Conservation (phyloP, 2,113 vertebrate genomes). For the rabbit (Oryctolagus cuniculus) region DNA sequence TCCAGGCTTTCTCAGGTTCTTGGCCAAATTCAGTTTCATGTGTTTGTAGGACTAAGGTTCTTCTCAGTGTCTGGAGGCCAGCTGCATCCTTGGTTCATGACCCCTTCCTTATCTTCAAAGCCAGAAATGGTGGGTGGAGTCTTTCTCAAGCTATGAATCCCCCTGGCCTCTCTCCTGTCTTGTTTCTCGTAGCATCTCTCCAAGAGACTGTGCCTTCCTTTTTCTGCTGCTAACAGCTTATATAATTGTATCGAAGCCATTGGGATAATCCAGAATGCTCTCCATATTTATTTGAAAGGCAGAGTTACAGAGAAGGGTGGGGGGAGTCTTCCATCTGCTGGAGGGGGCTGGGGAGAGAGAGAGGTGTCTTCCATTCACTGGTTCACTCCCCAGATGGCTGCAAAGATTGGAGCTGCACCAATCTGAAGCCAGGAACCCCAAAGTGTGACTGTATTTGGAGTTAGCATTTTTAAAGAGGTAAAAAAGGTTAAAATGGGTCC, state of each 20-base stretch:
- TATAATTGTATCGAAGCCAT: neutral
- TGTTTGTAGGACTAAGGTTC: neutral
- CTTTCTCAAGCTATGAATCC: neutral
- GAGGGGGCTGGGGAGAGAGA: no score
- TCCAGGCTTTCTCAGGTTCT: neutral
- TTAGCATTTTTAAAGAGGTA: neutral
- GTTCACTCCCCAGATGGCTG: no score
- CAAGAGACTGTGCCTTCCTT: neutral
- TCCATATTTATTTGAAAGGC: no score
- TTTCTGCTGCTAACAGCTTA: neutral
- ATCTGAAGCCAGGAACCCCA: neutral
- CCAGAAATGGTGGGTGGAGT: neutral
- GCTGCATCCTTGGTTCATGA: neutral
- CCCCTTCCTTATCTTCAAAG: neutral
- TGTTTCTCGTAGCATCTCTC: neutral
- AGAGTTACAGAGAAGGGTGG: no score
- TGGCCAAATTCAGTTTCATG: neutral
- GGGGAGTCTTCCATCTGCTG: no score
- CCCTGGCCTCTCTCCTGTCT: neutral
- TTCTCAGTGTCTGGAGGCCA: neutral
- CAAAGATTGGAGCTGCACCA: no score
- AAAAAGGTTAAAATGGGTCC: neutral
- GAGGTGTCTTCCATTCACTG: no score
- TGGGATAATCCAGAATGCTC: neutral
- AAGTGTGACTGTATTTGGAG: neutral